A percentile compares a stretch with the other conserved stretches of the same genome.
phyloP scores from a whole-genome alignment of 2,797 vertebrate species.

The Sphenopsis melanotis region DNA sequence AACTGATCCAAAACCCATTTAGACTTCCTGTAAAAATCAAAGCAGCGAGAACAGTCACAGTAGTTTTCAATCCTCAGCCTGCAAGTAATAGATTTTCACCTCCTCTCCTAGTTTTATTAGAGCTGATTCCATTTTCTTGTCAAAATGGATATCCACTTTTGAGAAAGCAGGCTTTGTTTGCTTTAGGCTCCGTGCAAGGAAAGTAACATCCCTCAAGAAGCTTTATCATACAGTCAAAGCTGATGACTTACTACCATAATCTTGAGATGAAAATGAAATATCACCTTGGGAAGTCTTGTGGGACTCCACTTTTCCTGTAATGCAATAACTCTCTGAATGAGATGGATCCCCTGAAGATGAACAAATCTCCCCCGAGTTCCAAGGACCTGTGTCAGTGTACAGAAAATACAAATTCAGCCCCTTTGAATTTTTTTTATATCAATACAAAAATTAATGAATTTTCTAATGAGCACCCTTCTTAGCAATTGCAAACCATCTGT shows the following conservation, averaged over 20 bases:
- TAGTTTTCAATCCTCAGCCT: constrained; percentile 33
- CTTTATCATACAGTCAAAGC: not conserved
- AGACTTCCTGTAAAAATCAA: not conserved
- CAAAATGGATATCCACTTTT: constrained; percentile 28
- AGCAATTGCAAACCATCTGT: not conserved
- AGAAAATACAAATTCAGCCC: not conserved
- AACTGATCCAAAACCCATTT: not conserved
- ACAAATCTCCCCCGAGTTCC: not conserved
- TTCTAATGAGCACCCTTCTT: not conserved
- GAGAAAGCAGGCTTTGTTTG: constrained; percentile 30
- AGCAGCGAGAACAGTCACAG: constrained; percentile 18
- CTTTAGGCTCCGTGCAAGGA: not conserved
- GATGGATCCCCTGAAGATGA: not conserved
- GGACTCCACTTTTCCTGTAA: not conserved
- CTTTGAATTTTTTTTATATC: not conserved
- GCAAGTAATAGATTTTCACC: constrained; percentile 18
- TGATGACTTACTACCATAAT: not conserved
- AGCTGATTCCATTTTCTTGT: constrained; percentile 51
- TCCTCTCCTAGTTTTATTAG: constrained; percentile 32
- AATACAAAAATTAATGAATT: not conserved
- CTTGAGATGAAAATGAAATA: not conserved
- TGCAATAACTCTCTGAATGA: not conserved
- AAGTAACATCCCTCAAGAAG: not conserved
- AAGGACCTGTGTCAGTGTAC: not conserved
- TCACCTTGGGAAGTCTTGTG: not conserved